Percentiles rank a stretch among this genome's conserved stretches.
These are phyloP conservation scores for Chrysocyon brachyurus DNA, from an alignment of 2,797 vertebrate genomes.

Conservation along the genomic window DNA sequence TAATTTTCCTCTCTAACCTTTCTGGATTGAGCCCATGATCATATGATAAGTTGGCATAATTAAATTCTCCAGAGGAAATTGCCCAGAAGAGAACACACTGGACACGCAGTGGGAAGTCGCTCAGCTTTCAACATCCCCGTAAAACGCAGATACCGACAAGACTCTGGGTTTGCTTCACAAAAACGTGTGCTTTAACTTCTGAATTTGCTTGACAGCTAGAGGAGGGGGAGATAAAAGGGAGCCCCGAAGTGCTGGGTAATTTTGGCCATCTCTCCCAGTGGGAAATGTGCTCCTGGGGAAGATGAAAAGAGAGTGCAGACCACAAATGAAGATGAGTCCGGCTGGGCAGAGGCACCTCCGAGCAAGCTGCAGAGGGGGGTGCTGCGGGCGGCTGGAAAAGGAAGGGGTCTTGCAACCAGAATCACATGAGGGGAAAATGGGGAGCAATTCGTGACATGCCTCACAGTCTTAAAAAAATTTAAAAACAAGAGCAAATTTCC, in stretches of 20 bases:
- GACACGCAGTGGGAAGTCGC: neutral
- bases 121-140: neutral
- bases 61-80: constrained; percentile 63
- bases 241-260: neutral
- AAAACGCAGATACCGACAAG: neutral
- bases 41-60: neutral
- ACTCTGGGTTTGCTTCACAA: neutral
- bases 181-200: constrained; percentile 35
- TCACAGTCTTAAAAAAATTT: neutral
- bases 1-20: constrained; percentile 55
- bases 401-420: neutral
- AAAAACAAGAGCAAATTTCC: constrained; percentile 32
- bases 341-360: neutral
- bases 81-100: neutral
- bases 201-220: constrained; percentile 53
- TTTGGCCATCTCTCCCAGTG: constrained; percentile 40
- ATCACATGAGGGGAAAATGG: neutral
- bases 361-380: fast-evolving
- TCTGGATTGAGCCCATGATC: neutral
- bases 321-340: neutral
- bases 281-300: neutral
- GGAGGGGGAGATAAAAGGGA: constrained; percentile 66
- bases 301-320: constrained; percentile 65
- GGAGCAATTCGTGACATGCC: neutral
- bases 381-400: fast-evolving